A percentile compares a stretch with the other conserved stretches of the same genome.
phyloP scores from a whole-genome alignment of 2,797 vertebrate species.

The Mormyrus hasselquistii region DNA sequence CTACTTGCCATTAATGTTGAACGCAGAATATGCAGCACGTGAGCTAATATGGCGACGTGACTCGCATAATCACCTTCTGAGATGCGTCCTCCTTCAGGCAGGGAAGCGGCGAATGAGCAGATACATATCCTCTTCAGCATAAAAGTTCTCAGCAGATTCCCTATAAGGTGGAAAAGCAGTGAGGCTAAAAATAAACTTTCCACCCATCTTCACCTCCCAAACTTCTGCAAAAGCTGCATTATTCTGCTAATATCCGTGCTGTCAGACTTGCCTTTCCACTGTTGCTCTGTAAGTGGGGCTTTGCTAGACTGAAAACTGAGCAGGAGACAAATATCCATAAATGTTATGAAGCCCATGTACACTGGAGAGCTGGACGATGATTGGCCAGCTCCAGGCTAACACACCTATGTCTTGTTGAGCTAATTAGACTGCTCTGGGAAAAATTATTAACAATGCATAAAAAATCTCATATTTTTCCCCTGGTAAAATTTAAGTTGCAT shows the following conservation, averaged over 20 bases:
- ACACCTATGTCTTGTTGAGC: not conserved
- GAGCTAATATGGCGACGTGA: not conserved
- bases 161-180: not conserved
- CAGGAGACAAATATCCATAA: not conserved
- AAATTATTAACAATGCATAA: not conserved
- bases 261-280: not conserved
- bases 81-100: not conserved
- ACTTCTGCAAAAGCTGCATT: not conserved
- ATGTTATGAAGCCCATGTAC: not conserved
- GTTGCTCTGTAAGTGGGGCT: not conserved
- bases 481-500: not conserved
- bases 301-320: not conserved
- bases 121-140: slow-evolving; percentile 1
- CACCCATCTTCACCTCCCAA: not conserved
- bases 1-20: not conserved
- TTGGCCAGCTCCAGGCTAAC: not conserved
- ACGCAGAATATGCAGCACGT: not conserved
- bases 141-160: slow-evolving; percentile 2
- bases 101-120: slow-evolving; percentile 7
- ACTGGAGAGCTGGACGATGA: not conserved
- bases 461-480: not conserved
- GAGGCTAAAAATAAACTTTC: not conserved
- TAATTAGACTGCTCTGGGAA: not conserved
- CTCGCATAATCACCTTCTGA: slow-evolving; percentile 5
- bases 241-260: not conserved